Base-by-base conservation (phyloP, 1,140 invertebrate genomes). In the Aethina tumida region DNA sequence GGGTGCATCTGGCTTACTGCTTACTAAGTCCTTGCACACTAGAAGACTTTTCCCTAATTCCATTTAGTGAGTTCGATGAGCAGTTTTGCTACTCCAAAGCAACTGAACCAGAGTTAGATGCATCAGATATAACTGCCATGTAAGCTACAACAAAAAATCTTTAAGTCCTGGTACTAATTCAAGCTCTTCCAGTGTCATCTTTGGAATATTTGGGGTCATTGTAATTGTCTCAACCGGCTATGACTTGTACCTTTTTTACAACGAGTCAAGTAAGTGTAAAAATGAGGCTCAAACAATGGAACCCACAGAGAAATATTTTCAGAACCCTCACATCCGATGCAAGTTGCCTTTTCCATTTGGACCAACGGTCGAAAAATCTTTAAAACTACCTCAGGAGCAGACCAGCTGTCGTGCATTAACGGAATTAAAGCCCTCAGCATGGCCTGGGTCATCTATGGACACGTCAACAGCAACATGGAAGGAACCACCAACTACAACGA, bases 401-500 rank as follows among this genome's bases (percentile, higher is more conserved):
- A 61, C 28, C 52, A 60, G 1, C 53, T 75, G 9, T 37, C 37
- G 0, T 71, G 67, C 42, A 41, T 74, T 1, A 64, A 73, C 36
- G 71, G 71, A 6, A 46, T 74, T 0, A 59, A 69, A 29, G 65
- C 61, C 24, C 24, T 75, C 3, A 68, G 68, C 16, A 71, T 70
- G 15, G 56, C 63, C 5, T 74, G 70, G 69, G 67, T 75, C 8
- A 57, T 73, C 7, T 52, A 65, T 12, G 70, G 65, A 3, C 71
- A 75, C 34, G 41, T 19, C 18, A 43, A 36, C 19, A 16, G 15
- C 2, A 41, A 37, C 22, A 41, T 63, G 7, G 62, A 58, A 4
- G 50, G 60, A 2, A 55, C 65, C 18, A 52, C n/a, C n/a, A n/a
- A n/a, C n/a, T n/a, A 75, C 41, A 70, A 70, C 2, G 74, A 74